phyloP scores from a whole-genome alignment of 1,140 invertebrate genomes.

The Drosophila mauritiana region DNA sequence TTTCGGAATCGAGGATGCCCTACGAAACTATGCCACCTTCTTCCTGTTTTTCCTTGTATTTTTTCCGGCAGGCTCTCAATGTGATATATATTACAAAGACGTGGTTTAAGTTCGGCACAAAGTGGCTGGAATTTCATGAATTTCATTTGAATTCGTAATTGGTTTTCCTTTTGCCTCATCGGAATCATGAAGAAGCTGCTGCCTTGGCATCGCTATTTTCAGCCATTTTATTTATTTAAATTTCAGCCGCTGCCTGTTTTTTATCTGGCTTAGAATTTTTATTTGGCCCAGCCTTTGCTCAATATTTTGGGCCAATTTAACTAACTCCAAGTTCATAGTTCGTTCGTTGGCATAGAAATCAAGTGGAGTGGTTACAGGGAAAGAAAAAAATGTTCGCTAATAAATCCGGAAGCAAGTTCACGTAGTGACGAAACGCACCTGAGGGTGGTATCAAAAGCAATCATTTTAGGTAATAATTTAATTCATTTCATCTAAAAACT shows the following conservation, averaged over 20 bases:
- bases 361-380: background rate
- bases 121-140: constrained; percentile 69
- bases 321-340: constrained; percentile 64
- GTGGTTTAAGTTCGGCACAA: constrained; percentile 65
- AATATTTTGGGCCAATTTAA: constrained; percentile 47
- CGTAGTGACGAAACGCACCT: too few relatives aligned
- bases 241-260: constrained; percentile 44
- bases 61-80: constrained; percentile 35
- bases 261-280: constrained; percentile 29
- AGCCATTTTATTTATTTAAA: constrained; percentile 67
- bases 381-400: background rate
- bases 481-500: too few relatives aligned
- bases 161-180: constrained; percentile 46
- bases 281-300: constrained; percentile 12
- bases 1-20: background rate
- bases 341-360: constrained; percentile 30
- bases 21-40: constrained; percentile 42
- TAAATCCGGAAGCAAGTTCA: too few relatives aligned
- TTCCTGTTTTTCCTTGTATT: constrained; percentile 4
- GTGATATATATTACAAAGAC: constrained; percentile 68
- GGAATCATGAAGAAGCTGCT: constrained; percentile 24
- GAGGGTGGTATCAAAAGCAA: too few relatives aligned
- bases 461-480: too few relatives aligned
- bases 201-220: constrained; percentile 42
- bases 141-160: constrained; percentile 74